phyloP scores from a whole-genome alignment of 2,888 invertebrate species.

The Malthinus seriepunctatus region DNA sequence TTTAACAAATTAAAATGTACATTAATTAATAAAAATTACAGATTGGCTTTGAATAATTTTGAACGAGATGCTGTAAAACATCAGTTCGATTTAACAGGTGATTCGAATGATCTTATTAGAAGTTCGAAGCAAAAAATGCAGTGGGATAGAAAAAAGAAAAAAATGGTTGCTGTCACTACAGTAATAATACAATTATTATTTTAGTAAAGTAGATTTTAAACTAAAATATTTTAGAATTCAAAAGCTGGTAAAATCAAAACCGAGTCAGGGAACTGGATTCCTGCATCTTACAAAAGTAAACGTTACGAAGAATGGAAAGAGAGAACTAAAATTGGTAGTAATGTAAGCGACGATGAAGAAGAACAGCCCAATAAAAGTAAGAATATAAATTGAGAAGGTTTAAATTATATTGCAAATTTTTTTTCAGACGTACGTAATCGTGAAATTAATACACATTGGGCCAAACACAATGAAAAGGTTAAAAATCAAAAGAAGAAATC shows the following conservation, averaged over 20 bases:
- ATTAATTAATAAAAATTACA: constrained; percentile 45
- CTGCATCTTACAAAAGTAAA: constrained; percentile 91
- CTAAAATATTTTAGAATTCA: constrained; percentile 51
- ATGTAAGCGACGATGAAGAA: constrained; percentile 56
- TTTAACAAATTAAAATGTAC: constrained; percentile 5
- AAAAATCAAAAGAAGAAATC: constrained; percentile 61
- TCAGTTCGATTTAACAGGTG: constrained; percentile 82
- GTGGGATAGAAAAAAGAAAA: constrained; percentile 97
- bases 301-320: constrained; percentile 87
- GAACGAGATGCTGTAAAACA: constrained; percentile 77
- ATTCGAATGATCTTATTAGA: constrained; percentile 70
- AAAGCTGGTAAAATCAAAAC: constrained; percentile 84
- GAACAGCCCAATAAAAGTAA: constrained; percentile 33
- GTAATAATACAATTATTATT: constrained; percentile 52
- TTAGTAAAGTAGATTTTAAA: neutral
- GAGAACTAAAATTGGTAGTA: constrained; percentile 63
- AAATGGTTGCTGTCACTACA: constrained; percentile 77
- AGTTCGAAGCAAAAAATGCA: constrained; percentile 66
- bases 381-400: constrained; percentile 30
- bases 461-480: constrained; percentile 75
- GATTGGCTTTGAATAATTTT: constrained; percentile 78
- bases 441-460: constrained; percentile 72
- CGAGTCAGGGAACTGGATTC: constrained; percentile 93
- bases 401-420: neutral
- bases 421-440: constrained; percentile 36